phyloP scores from a whole-genome alignment of 1,140 invertebrate genomes.

The Spodoptera frugiperda region DNA sequence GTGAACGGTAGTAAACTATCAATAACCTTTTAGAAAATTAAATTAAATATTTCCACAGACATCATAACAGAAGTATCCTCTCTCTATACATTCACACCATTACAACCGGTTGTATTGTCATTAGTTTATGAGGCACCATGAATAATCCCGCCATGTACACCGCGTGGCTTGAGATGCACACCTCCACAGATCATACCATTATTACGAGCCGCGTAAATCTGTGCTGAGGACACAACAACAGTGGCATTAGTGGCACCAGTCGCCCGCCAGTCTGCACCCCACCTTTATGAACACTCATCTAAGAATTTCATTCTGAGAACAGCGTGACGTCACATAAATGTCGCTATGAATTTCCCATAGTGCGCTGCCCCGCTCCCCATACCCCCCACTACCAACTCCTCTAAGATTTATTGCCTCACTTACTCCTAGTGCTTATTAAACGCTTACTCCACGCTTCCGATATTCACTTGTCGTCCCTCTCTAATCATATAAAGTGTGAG shows the following conservation, averaged over 20 bases:
- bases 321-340: conserved; percentile 52
- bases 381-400: conserved; percentile 46
- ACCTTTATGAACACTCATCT: conserved; percentile 23
- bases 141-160: too few relatives aligned
- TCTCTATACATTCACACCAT: too few relatives aligned
- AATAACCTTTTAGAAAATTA: too few relatives aligned
- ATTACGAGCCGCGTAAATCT: too few relatives aligned
- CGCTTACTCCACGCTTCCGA: conserved; percentile 11
- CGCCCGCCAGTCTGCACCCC: not conserved
- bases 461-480: not conserved
- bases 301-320: conserved; percentile 36
- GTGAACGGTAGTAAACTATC: too few relatives aligned
- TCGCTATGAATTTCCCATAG: conserved; percentile 46
- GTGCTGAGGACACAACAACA: not conserved
- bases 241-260: conserved; percentile 5
- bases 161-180: too few relatives aligned
- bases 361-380: conserved; percentile 48
- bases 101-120: too few relatives aligned
- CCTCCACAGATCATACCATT: too few relatives aligned
- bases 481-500: conserved; percentile 5
- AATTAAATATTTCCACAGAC: too few relatives aligned
- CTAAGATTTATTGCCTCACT: conserved; percentile 67
- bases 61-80: too few relatives aligned
- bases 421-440: conserved; percentile 39
- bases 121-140: too few relatives aligned